Evolutionary conservation across 2,888 invertebrate species (phyloP), one percentile per base, ranked within the genome.

Genomic region (Chaitophorus viminalis): DNA sequence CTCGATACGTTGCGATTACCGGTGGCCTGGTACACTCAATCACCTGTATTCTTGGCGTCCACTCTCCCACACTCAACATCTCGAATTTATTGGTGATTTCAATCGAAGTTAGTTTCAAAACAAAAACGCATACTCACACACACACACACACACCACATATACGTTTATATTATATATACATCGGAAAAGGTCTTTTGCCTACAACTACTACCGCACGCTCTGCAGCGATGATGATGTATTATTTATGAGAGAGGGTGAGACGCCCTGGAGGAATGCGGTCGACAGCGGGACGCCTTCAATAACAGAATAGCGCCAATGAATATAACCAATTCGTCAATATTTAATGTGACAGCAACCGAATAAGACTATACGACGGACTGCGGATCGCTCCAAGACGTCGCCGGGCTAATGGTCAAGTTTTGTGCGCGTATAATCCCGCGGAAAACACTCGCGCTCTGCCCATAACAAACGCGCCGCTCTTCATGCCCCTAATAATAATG

Each of bases 341-440:
- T 54, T 78, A 54, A 78, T 78, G 77, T 52, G 76, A 76, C 76
- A 76, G 39, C 76, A 33, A 33, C 39, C 17, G 46, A 46, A 36
- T 6, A 46, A 46, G 46, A 46, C 46, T 2, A n/a, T n/a, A 25
- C 46, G 76, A 39, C 33, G 74, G 21, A 1, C 33, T 18, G 6
- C 33, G 76, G 52, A 76, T 29, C 25, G 46, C 4, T 17, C 46
- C 4, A 14, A 76, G 76, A 46, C 52, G 76, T 39, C 21, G 33
- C 5, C 74, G 74, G 72, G 36, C 54, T 78, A 78, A 78, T 78
- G 78, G 52, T 78, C 78, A 60, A 78, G 77, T 78, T 60, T 5
- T 46, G 77, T 29, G 4, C n/a, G n/a, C n/a, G n/a, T n/a, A n/a
- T 54, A 33, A 36, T 21, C 4, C 36, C 68, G 9, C 6, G 29